Evolutionary conservation across 2,888 invertebrate genomes (phyloP), one percentile per base, ranked within the genome.

Genomic region (Eilema caniola): DNA sequence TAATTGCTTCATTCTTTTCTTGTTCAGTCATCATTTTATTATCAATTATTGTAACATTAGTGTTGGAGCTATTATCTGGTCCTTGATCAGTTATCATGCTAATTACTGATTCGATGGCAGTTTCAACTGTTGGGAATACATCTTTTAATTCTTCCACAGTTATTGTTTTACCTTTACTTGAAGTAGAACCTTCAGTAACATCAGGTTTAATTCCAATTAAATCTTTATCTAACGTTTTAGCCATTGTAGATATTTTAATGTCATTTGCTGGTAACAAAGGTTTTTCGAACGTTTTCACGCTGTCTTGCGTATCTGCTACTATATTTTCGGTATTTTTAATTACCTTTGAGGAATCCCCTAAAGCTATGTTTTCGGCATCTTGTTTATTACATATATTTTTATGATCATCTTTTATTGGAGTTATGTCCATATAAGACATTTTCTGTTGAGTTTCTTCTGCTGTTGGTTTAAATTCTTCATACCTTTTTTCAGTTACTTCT

Each of bases 401-500:
- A 0, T 56, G 20, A 61, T 71, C 47, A 24, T 65, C 61, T 57
- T 62, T 66, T 14, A 20, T 67, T 56, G n/a, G 5, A 14, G 14
- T 64, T 10, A n/a, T 23, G 5, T 56, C 61, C 25, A 4, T 24
- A 23, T 7, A 23, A 10, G 20, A 20, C 53, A n/a, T 53, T 64
- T 25, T 41, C 14, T 23, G 41, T 8, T 41, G 1, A 25, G 65
- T 24, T 7, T 47, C 41, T 16, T 80, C 74, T 31, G 73, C 24
- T 68, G 78, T 75, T 2, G 73, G 63, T 73, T 60, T 77, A 37
- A 78, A 73, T 31, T 75, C 57, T 70, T 83, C 81, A 70, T 75
- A 83, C 68, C 86, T 75, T 67, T 86, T 87, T 71, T 91, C 90
- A 41, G 83, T 62, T 64, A 83, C 83, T n/a, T 84, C 78, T 75